phyloP scores from a whole-genome alignment of 2,113 vertebrate genomes.

The Chascanopsetta lugubris region DNA sequence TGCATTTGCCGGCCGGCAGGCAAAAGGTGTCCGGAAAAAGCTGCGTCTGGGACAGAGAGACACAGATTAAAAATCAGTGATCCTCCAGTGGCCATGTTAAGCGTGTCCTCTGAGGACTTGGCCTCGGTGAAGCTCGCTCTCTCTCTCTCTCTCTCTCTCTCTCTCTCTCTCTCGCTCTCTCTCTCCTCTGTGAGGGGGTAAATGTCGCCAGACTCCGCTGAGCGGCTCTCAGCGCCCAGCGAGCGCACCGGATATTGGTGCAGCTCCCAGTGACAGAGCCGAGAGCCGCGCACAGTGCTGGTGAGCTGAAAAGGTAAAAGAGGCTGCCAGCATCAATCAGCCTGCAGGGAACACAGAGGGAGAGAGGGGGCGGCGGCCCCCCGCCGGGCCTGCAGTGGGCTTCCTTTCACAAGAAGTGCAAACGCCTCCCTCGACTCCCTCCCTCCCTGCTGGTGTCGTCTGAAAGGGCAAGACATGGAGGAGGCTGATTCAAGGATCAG shows the following conservation, averaged over 20 bases:
- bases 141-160: slow-evolving; percentile 20
- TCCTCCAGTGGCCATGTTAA: slow-evolving; percentile 17
- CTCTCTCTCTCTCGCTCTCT: slow-evolving; percentile 18
- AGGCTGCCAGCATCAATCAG: slow-evolving; percentile 75
- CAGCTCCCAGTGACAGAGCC: slow-evolving; percentile 66
- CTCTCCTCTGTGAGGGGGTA: slow-evolving; percentile 38
- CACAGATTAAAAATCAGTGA: slow-evolving; percentile 17
- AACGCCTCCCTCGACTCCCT: slow-evolving; percentile 15
- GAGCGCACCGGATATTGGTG: slow-evolving; percentile 70
- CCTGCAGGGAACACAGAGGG: slow-evolving; percentile 72
- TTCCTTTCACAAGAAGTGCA: slow-evolving; percentile 69
- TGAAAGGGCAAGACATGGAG: slow-evolving; percentile 73
- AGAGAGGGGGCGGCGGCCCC: slow-evolving; percentile 68
- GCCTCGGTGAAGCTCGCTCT: slow-evolving; percentile 2
- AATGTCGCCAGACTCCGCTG: slow-evolving; percentile 66
- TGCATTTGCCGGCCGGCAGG: not conserved
- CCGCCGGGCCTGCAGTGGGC: slow-evolving; percentile 60
- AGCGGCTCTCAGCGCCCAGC: slow-evolving; percentile 65
- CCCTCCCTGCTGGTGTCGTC: slow-evolving; percentile 37
- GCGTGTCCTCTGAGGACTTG: slow-evolving; percentile 8
- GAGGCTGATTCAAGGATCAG: slow-evolving; percentile 39
- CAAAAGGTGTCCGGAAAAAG: not conserved
- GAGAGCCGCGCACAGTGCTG: slow-evolving; percentile 56
- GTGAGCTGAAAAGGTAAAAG: slow-evolving; percentile 68
- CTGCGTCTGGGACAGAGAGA: not conserved